These are phyloP conservation scores for Reinhardtius hippoglossoides DNA, from an alignment of 2,113 vertebrate genomes.

Conservation along the genomic window DNA sequence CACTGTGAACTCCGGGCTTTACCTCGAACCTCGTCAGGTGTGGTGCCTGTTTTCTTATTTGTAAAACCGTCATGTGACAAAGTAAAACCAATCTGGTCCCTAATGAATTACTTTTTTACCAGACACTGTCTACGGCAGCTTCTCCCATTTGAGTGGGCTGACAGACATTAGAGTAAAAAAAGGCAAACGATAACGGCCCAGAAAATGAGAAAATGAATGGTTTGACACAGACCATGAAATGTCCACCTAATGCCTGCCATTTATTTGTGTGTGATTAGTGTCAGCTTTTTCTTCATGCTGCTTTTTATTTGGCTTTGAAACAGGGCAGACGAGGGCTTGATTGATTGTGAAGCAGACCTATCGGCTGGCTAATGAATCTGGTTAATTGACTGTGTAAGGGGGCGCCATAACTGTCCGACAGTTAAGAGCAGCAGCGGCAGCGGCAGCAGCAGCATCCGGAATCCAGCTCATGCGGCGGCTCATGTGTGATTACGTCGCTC, in stretches of 20 bases:
- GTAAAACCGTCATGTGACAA: neutral
- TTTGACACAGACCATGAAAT: constrained; percentile 68
- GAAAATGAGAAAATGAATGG: constrained; percentile 55
- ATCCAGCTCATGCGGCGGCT: constrained; percentile 30
- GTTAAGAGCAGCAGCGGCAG: constrained; percentile 59
- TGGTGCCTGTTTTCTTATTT: neutral
- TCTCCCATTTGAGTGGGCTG: neutral
- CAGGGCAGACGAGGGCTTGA: constrained; percentile 66
- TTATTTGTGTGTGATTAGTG: constrained; percentile 78
- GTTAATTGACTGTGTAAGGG: constrained; percentile 82
- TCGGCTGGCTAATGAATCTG: constrained; percentile 80
- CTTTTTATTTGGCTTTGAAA: constrained; percentile 79
- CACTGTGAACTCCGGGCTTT: neutral
- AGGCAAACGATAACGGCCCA: neutral
- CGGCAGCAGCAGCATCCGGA: constrained; percentile 37
- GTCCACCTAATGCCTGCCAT: constrained; percentile 66
- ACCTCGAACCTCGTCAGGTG: too few relatives aligned
- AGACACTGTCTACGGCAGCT: neutral
- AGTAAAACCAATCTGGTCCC: too few relatives aligned
- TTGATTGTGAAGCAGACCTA: constrained; percentile 79
- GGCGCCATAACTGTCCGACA: constrained; percentile 53
- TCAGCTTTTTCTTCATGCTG: constrained; percentile 50
- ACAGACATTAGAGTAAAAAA: neutral
- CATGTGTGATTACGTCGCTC: constrained; percentile 58
- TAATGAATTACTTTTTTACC: neutral